These are phyloP conservation scores for Icerya purchasi DNA, from an alignment of 2,888 invertebrate genomes.

Conservation along the genomic window DNA sequence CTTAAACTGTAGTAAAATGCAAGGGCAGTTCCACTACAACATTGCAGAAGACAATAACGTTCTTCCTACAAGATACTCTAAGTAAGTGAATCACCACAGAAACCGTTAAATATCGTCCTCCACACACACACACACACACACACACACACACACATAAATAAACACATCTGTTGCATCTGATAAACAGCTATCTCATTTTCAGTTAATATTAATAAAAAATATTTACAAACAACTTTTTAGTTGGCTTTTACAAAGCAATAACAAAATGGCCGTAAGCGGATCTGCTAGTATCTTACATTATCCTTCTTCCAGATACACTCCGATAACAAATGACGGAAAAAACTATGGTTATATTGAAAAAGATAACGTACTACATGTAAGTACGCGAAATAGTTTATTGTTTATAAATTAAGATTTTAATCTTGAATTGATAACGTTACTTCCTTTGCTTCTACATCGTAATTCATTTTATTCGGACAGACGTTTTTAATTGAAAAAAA, in stretches of 20 bases:
- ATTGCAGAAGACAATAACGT: not conserved
- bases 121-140: too few relatives aligned
- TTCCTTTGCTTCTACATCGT: too few relatives aligned
- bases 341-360: not conserved
- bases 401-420: not conserved
- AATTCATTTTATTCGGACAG: too few relatives aligned
- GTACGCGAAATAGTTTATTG: not conserved
- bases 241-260: not conserved
- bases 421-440: too few relatives aligned
- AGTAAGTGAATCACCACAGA: too few relatives aligned
- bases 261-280: not conserved
- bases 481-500: too few relatives aligned
- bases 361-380: not conserved
- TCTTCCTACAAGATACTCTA: not conserved
- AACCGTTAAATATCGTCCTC: too few relatives aligned
- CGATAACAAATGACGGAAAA: not conserved
- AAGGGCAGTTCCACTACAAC: not conserved
- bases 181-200: too few relatives aligned
- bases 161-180: too few relatives aligned
- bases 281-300: not conserved
- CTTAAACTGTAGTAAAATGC: conserved; percentile 27
- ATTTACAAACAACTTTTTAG: too few relatives aligned
- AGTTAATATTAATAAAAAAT: too few relatives aligned
- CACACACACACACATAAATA: too few relatives aligned
- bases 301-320: not conserved